A percentile compares a stretch with the other conserved stretches of the same genome.
phyloP scores from a whole-genome alignment of 1,140 invertebrate species.

The Caenorhabditis briggsae region DNA sequence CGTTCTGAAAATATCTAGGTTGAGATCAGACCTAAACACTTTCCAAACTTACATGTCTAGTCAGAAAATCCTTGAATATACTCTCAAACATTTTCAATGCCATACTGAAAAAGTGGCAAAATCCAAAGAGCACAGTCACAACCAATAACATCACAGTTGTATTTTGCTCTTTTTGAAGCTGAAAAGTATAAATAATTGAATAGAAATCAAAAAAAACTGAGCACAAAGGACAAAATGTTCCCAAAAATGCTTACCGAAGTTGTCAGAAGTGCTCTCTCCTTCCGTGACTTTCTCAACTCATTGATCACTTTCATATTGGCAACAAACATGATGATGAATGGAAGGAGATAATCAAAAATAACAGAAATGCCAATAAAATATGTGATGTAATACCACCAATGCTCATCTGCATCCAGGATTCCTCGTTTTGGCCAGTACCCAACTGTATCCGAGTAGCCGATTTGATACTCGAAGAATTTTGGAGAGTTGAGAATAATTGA shows the following conservation, averaged over 20 bases:
- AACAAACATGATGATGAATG: conserved; percentile 28
- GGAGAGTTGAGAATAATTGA: conserved; percentile 18
- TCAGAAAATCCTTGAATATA: conserved; percentile 25
- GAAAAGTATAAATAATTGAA: background rate
- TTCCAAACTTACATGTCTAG: background rate
- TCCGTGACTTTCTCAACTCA: conserved; percentile 19
- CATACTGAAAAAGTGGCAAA: conserved; percentile 48
- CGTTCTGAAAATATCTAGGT: background rate
- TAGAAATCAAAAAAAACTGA: no score
- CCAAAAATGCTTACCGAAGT: conserved; percentile 2
- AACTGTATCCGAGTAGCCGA: conserved; percentile 10
- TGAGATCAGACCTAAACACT: background rate
- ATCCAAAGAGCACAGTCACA: conserved; percentile 32
- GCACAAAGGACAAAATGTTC: no score
- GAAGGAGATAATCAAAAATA: conserved; percentile 28
- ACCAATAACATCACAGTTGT: conserved; percentile 39
- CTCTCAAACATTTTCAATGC: conserved; percentile 20
- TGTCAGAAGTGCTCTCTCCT: conserved; percentile 30
- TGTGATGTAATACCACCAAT: conserved; percentile 45
- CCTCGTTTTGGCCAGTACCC: conserved; percentile 34
- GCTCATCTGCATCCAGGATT: conserved; percentile 31
- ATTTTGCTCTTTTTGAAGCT: conserved; percentile 51
- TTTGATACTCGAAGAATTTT: conserved; percentile 43
- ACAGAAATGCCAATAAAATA: conserved; percentile 45
- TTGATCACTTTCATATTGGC: conserved; percentile 44